Evolutionary conservation across 2,888 invertebrate species (phyloP), one percentile per base, ranked within the genome.

Genomic region (Erebia aethiops): DNA sequence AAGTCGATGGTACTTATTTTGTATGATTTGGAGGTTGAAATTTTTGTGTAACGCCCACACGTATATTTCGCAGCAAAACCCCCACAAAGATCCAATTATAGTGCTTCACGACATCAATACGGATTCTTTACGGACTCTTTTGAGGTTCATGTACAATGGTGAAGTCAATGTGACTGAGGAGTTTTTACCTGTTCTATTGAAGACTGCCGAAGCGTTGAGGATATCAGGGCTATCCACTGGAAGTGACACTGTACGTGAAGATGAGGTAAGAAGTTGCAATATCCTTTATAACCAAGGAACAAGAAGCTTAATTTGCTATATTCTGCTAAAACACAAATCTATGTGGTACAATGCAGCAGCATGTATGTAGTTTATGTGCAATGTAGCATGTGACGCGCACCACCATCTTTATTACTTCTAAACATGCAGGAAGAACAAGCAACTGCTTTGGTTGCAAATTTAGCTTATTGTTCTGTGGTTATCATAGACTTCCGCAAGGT

Each of bases 151-250:
- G 94, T 96, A 96, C 82, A 95, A 96, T 81, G 96, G 96, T 8
- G 96, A 96, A 86, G 96, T 96, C 21, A 95, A 95, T 87, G 95
- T 96, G 62, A 95, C 95, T 62, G 95, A 96, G 80, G 95, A 96
- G 79, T 95, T 95, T 81, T 88, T 96, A 76, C 95, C 95, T 57
- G 93, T 95, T 70, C 88, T 96, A 65, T 84, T 96, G 72, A 95
- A 95, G 84, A 95, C 96, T 52, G 96, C 96, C 0, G 95, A 96
- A 81, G 94, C 95, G 8, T 85, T 96, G 70, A 95, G 95, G 84
- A 95, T 96, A 74, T 95, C 95, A 83, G 96, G 96, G 3, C 87
- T 96, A 57, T 95, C 96, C 1, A 95, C 96, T 67, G 95, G 94
- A 1, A 94, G 86, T 79, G 91, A 91, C 46, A 76, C 77, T 60